Conservation (phyloP, 2,113 vertebrate genomes). For the Toxotes chatareus region DNA sequence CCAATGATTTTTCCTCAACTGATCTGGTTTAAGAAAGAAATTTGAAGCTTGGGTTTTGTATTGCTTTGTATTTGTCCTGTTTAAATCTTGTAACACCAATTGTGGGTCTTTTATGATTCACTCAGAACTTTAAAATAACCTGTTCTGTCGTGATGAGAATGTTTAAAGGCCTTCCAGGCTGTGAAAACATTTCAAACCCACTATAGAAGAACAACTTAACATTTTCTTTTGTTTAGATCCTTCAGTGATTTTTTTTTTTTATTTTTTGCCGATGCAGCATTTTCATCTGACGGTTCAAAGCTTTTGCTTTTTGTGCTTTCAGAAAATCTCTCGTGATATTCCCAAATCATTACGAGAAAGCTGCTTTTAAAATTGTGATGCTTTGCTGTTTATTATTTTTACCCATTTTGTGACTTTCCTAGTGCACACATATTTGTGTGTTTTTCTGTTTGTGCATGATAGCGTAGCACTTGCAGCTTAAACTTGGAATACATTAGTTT, state of each 20-base stretch:
- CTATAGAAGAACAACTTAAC: background rate
- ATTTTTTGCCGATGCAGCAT: background rate
- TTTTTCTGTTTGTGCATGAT: background rate
- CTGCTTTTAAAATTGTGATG: background rate
- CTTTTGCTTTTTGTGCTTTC: background rate
- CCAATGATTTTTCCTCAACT: conserved; percentile 26
- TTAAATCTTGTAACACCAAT: background rate
- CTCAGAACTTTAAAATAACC: conserved; percentile 1
- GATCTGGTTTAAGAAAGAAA: conserved; percentile 14
- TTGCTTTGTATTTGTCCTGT: conserved; percentile 37
- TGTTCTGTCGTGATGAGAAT: background rate
- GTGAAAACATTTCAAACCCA: background rate
- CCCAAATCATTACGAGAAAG: background rate
- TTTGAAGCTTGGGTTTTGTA: background rate
- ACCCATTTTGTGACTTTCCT: background rate
- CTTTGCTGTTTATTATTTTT: conserved; percentile 1
- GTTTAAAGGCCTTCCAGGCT: background rate
- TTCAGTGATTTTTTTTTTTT: background rate
- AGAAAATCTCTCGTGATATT: background rate
- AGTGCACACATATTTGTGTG: background rate
- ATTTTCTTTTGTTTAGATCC: background rate
- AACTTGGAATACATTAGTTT: background rate
- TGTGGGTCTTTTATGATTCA: conserved; percentile 7
- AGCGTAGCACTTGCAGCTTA: background rate
- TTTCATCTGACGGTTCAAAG: background rate